Conservation (phyloP, 2,113 vertebrate species). For the Pongo abelii region DNA sequence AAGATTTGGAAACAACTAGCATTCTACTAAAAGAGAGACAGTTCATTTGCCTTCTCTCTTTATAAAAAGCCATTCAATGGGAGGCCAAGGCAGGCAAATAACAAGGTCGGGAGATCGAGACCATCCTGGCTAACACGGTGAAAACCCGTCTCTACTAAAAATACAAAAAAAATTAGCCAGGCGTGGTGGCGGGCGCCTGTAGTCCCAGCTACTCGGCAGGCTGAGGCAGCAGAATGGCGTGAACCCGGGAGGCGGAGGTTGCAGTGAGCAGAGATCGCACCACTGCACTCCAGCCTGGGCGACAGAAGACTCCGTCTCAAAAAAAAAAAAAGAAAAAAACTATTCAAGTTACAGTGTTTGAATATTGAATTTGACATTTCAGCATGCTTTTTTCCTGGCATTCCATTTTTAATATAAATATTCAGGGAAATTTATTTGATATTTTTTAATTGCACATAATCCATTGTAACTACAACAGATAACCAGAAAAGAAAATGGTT, state of each 20-base stretch:
- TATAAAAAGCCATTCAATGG: background rate
- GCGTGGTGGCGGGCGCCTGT: too few relatives aligned
- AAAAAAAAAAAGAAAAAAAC: background rate
- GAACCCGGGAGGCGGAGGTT: too few relatives aligned
- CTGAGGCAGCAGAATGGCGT: too few relatives aligned
- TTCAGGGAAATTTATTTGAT: background rate
- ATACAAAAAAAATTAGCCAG: too few relatives aligned
- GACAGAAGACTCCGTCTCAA: too few relatives aligned
- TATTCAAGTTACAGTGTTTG: background rate
- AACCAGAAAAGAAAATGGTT: background rate
- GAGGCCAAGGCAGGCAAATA: too few relatives aligned
- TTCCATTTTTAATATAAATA: constrained; percentile 14
- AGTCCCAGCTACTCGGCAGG: too few relatives aligned
- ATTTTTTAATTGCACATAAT: background rate
- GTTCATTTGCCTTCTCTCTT: background rate
- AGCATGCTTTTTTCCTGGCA: background rate
- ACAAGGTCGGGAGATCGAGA: too few relatives aligned
- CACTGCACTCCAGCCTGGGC: too few relatives aligned
- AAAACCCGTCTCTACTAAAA: too few relatives aligned
- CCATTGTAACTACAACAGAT: background rate
- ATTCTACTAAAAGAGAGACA: background rate
- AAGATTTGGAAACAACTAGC: background rate
- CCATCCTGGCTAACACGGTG: too few relatives aligned
- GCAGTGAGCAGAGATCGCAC: too few relatives aligned
- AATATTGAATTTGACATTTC: background rate